Conservation (phyloP, 1,140 invertebrate species). For the Lucilia cuprina region DNA sequence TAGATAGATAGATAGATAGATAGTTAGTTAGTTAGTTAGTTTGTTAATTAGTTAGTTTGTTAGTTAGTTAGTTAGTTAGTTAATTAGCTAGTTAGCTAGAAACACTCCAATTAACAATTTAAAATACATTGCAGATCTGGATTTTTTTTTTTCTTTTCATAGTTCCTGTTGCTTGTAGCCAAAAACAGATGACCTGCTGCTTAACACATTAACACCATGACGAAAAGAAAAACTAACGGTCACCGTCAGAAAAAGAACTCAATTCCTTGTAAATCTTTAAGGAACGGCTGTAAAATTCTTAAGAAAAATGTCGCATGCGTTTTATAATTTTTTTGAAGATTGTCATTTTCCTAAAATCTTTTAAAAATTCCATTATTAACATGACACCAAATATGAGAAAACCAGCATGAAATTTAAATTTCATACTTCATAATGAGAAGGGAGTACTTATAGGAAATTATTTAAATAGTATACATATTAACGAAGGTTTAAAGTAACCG, state of each 20-base stretch:
- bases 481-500: too few relatives aligned
- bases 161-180: not conserved
- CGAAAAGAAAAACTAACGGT: conserved; percentile 9
- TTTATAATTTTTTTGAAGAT: not conserved
- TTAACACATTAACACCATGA: conserved; percentile 17
- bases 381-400: not conserved
- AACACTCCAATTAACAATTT: too few relatives aligned
- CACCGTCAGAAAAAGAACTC: too few relatives aligned
- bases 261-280: too few relatives aligned
- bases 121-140: too few relatives aligned
- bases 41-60: too few relatives aligned
- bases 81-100: too few relatives aligned
- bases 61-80: too few relatives aligned
- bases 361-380: not conserved
- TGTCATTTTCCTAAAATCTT: not conserved
- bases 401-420: not conserved
- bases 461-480: too few relatives aligned
- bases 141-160: too few relatives aligned
- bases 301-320: not conserved
- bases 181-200: conserved; percentile 27
- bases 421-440: not conserved
- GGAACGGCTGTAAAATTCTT: conserved; percentile 13
- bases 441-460: not conserved
- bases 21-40: too few relatives aligned
- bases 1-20: too few relatives aligned